These are phyloP conservation scores for Mylabris phalerata DNA, from an alignment of 1,140 invertebrate species.

Conservation along the genomic window DNA sequence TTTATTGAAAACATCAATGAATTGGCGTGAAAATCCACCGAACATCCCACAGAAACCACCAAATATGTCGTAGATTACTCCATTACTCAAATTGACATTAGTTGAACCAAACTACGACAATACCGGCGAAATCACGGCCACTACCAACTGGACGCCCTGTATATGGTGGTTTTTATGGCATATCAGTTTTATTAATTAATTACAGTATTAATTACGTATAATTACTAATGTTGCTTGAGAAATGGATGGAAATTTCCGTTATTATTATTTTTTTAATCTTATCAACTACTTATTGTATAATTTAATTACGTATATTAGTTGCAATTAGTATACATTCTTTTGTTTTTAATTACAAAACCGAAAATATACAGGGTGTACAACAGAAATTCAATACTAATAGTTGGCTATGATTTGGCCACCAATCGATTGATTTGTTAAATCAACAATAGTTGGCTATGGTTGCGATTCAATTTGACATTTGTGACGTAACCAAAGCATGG, in stretches of 20 bases:
- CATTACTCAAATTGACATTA: too few species aligned
- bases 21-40: too few species aligned
- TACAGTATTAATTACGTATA: constrained; percentile 12
- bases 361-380: background rate
- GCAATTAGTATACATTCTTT: constrained; percentile 37
- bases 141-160: constrained; percentile 1
- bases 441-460: background rate
- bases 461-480: background rate
- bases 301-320: constrained; percentile 43
- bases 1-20: too few species aligned
- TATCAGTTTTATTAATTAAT: too few species aligned
- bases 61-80: too few species aligned
- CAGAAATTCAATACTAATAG: background rate
- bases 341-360: background rate
- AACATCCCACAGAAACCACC: too few species aligned
- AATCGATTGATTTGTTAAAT: background rate
- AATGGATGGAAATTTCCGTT: constrained; percentile 34
- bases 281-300: constrained; percentile 39
- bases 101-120: background rate
- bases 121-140: constrained; percentile 11
- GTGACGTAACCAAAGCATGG: background rate
- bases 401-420: background rate
- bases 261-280: background rate
- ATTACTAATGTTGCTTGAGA: constrained; percentile 20
- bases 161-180: too few species aligned